Evolutionary conservation across 1,140 invertebrate species (phyloP), one percentile per base, ranked within the genome.

Genomic region (Danaus melanippus): DNA sequence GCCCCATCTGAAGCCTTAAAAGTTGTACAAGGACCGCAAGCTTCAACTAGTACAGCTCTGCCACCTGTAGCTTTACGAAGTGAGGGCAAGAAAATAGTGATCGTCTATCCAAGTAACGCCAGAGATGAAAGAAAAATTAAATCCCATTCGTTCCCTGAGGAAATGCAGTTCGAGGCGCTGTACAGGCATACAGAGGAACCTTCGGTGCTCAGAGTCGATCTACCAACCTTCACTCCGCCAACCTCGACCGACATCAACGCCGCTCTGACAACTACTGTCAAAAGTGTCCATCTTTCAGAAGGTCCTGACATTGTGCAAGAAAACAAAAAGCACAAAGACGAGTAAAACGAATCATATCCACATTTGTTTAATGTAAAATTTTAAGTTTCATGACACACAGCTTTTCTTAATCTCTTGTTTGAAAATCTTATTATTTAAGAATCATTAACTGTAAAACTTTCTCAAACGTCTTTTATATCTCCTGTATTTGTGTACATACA

Each of bases 21-120:
- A 44, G 53, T 74, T 0, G 80, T 78, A 4, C 77, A 71, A 4
- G 83, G 75, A 12, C 85, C 86, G 0, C 53, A 69, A 0, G 72
- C 68, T 6, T 69, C 79, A 0, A 82, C 84, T 0, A 86, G 82
- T 50, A 87, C 83, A 0, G 84, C 87, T 0, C 62, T 88, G 47
- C 80, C 84, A 8, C 79, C 87, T 0, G 67, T 86, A 2, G 83
- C 85, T 10, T 53, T 88, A 40, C 69, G 75, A 15, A 83, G 82
- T 49, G 75, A 82, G 32, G 79, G 79, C 1, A 77, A 88, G 58
- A 87, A 87, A 53, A 80, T 88, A 15, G 71, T 88, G 1, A 88
- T 88, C 32, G 87, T 88, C 6, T 88, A 87, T 63, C 87, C 87
- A 4, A 87, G 78, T 49, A 87, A 86, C 58, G 79, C 75, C 0